These are phyloP conservation scores for Pelodytes ibericus DNA, from an alignment of 2,797 vertebrate genomes.

Conservation along the genomic window DNA sequence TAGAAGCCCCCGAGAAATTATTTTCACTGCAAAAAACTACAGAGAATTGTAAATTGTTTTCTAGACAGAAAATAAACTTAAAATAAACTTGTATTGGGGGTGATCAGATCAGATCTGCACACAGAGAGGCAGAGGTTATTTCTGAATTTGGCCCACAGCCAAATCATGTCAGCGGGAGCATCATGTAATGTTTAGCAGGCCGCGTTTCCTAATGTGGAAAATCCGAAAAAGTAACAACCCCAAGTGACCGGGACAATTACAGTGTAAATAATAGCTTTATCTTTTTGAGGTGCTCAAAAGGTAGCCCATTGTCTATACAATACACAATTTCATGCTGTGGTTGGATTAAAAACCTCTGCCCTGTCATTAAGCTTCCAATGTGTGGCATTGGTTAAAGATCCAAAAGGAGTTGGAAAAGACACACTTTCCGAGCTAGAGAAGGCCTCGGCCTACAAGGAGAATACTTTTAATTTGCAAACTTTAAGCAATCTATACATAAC, in stretches of 20 bases:
- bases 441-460: neutral
- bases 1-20: no score
- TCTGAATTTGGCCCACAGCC: neutral
- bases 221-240: neutral
- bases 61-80: no score
- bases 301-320: neutral
- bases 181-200: neutral
- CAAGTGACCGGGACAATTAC: neutral
- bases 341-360: conserved; percentile 23
- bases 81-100: no score
- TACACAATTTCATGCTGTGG: conserved; percentile 5
- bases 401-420: neutral
- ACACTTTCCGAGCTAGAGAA: neutral
- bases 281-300: neutral
- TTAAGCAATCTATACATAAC: no score
- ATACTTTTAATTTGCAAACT: neutral
- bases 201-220: neutral
- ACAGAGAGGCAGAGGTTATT: neutral
- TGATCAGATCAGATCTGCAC: neutral
- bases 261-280: neutral
- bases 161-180: neutral
- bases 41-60: no score
- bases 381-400: conserved; percentile 2
- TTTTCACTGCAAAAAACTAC: no score
- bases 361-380: conserved; percentile 33